phyloP scores from a whole-genome alignment of 2,888 invertebrate species.

The Anthophora plumipes region DNA sequence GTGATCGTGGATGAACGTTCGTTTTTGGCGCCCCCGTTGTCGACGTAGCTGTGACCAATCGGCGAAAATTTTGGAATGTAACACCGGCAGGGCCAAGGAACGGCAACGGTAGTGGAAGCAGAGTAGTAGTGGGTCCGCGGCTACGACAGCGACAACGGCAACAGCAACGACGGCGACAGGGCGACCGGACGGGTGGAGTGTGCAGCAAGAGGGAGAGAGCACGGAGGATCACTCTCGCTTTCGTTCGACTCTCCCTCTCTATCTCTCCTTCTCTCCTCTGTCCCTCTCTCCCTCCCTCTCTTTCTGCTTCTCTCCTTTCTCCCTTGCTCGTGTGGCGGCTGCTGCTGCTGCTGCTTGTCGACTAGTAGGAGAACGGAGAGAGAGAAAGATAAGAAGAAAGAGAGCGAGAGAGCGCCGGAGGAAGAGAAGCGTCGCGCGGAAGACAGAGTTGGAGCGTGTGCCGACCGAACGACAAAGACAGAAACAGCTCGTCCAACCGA shows the following conservation, averaged over 20 bases:
- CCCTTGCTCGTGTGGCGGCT: constrained; percentile 41
- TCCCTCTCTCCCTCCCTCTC: constrained; percentile 60
- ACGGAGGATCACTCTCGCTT: constrained; percentile 78
- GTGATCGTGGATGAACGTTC: constrained; percentile 57
- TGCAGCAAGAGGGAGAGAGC: constrained; percentile 65
- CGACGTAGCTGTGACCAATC: constrained; percentile 37
- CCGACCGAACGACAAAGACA: constrained; percentile 34
- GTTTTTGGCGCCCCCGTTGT: constrained; percentile 14
- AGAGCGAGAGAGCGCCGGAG: constrained; percentile 52
- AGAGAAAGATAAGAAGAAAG: constrained; percentile 45
- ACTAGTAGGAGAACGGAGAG: constrained; percentile 40
- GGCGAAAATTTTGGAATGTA: constrained; percentile 54
- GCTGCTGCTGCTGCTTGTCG: constrained; percentile 49
- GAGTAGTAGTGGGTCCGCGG: constrained; percentile 4
- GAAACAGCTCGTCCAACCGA: constrained; percentile 41
- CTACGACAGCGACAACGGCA: constrained; percentile 29
- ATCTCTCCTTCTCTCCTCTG: constrained; percentile 56
- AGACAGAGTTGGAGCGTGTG: constrained; percentile 42
- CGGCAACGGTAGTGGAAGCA: constrained; percentile 49
- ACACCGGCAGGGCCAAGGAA: constrained; percentile 40
- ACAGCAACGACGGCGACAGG: constrained; percentile 51
- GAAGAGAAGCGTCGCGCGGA: constrained; percentile 52
- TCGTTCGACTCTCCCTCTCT: constrained; percentile 74
- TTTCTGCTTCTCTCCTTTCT: constrained; percentile 54
- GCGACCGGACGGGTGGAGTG: constrained; percentile 62